These are phyloP conservation scores for Lasiurus cinereus DNA, from an alignment of 2,113 vertebrate genomes.

Conservation along the genomic window DNA sequence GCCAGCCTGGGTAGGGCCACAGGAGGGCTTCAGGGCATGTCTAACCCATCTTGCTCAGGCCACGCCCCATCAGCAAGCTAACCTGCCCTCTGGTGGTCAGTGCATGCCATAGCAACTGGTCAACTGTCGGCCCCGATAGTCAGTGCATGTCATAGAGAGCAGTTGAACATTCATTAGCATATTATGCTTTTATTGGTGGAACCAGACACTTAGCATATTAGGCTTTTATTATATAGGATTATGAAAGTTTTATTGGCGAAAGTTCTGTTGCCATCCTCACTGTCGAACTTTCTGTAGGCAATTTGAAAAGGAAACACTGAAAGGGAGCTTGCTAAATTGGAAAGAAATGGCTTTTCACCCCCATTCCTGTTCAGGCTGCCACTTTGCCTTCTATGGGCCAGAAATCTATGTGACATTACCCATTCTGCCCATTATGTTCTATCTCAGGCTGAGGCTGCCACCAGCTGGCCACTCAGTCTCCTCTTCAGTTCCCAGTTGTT, in stretches of 20 bases:
- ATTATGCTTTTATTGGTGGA: too few relatives aligned
- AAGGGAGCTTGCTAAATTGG: not conserved
- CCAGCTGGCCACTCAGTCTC: not conserved
- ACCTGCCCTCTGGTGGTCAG: too few relatives aligned
- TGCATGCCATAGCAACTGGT: too few relatives aligned
- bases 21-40: too few relatives aligned
- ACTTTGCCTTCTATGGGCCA: not conserved
- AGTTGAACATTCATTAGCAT: too few relatives aligned
- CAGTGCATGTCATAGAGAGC: too few relatives aligned
- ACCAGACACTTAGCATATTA: too few relatives aligned
- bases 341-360: not conserved
- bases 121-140: too few relatives aligned
- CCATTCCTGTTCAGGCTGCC: rapidly evolving
- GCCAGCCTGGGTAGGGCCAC: too few relatives aligned
- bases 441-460: not conserved
- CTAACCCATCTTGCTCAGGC: too few relatives aligned
- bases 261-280: not conserved
- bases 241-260: not conserved
- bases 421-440: not conserved
- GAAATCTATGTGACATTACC: not conserved
- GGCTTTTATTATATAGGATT: not conserved
- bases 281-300: not conserved
- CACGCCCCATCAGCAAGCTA: too few relatives aligned
- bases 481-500: not conserved
- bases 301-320: not conserved